phyloP scores from a whole-genome alignment of 2,797 vertebrate genomes.

The Characodon lateralis region DNA sequence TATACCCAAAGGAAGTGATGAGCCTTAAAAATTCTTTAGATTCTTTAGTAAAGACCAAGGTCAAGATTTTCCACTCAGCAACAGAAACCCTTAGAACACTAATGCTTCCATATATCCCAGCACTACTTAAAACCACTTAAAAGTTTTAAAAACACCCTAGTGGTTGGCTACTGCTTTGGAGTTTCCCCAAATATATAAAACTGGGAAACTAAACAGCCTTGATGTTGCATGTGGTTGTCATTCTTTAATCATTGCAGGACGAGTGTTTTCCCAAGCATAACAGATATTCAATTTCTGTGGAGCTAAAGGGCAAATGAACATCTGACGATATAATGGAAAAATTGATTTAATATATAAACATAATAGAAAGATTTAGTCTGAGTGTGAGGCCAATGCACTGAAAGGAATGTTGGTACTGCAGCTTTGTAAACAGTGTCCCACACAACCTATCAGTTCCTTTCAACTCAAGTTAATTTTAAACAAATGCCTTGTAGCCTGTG shows the following conservation, averaged over 20 bases:
- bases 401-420: background rate
- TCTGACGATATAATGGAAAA: background rate
- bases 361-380: background rate
- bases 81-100: constrained; percentile 4
- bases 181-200: background rate
- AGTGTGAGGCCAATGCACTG: background rate
- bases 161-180: background rate
- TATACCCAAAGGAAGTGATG: constrained; percentile 26
- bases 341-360: background rate
- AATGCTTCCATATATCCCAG: constrained; percentile 3
- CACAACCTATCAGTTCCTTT: constrained; percentile 18
- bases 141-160: background rate
- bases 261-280: background rate
- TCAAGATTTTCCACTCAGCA: constrained; percentile 58
- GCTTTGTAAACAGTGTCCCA: constrained; percentile 18
- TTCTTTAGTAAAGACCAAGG: constrained; percentile 31
- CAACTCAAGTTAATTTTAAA: constrained; percentile 22
- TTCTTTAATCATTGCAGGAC: background rate
- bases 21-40: constrained; percentile 15
- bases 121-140: constrained; percentile 12
- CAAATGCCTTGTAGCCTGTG: constrained; percentile 1
- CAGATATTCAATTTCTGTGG: background rate
- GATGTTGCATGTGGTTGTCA: constrained; percentile 4
- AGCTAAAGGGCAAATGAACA: background rate
- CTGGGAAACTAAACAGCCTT: constrained; percentile 6